Percentiles rank a stretch among this genome's conserved stretches.
These are phyloP conservation scores for Zaprionus inermis DNA, from an alignment of 1,140 invertebrate genomes.

Conservation along the genomic window DNA sequence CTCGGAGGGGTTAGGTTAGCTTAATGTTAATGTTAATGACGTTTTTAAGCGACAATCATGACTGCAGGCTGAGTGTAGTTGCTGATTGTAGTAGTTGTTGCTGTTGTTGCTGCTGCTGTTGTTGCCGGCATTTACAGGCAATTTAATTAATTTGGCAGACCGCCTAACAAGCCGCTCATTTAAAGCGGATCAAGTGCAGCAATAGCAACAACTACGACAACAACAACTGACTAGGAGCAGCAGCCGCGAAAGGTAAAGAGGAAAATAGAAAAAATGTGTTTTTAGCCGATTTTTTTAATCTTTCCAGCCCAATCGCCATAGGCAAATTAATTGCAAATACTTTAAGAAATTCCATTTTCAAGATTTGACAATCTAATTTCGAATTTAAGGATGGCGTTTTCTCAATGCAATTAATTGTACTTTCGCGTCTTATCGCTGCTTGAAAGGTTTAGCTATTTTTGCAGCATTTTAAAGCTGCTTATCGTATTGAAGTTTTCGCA, in stretches of 20 bases:
- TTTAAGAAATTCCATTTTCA: background rate
- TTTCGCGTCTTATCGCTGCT: background rate
- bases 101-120: conserved; percentile 15
- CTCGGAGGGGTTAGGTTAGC: conserved; percentile 36
- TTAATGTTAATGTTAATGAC: conserved; percentile 73
- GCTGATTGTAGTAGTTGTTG: conserved; percentile 14
- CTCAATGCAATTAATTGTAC: background rate
- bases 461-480: too few species aligned
- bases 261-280: background rate
- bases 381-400: too few species aligned
- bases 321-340: conserved; percentile 1
- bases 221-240: background rate
- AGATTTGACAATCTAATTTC: background rate
- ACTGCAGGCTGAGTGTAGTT: conserved; percentile 24
- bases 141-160: conserved; percentile 55
- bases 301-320: background rate
- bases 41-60: conserved; percentile 73
- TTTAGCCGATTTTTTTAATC: background rate
- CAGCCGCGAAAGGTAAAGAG: conserved; percentile 13
- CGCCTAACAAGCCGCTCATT: conserved; percentile 37
- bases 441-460: background rate
- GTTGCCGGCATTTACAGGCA: conserved; percentile 34
- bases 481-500: background rate
- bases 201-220: background rate
- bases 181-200: conserved; percentile 41